Evolutionary conservation across 2,113 vertebrate species (phyloP), one percentile per base, ranked within the genome.

Genomic region (Cavia porcellus): DNA sequence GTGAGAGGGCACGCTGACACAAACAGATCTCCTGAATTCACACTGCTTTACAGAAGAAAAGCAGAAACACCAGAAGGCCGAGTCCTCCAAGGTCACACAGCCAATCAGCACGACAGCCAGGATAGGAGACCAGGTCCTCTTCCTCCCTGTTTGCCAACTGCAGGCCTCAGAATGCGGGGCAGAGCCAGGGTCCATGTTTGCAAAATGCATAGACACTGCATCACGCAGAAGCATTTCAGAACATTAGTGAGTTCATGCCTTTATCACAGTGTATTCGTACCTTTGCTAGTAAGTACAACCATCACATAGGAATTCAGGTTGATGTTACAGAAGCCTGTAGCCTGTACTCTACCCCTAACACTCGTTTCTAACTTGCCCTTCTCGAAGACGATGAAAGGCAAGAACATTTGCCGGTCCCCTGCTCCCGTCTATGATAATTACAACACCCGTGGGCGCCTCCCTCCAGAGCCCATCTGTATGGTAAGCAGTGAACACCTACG

Each of bases 341-440:
- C 10, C 11, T 50, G 5, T 0, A 0, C 7, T 3, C 0, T 0
- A 0, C 17, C 13, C 3, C 70, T 25, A 38, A 57, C 1, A 11
- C 47, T 35, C 12, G 15, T 32, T 70, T n/a, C 59, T 50, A 52
- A 45, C 24, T 64, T 59, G 24, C 15, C 6, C 14, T 45, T 91
- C 57, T 61, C 61, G 12, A 62, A 87, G 28, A 84, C 62, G 79
- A 15, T 38, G 28, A 87, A 20, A 85, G 45, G 5, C 38, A 93
- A 61, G 42, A 81, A 77, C 14, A 62, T 89, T 70, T 5, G 0
- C 66, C 50, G 42, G 59, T 64, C 19, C 17, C 47, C 80, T 68
- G 13, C 7, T 95, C 47, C 68, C 42, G 50, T 19, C 24, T 72
- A 70, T 68, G 62, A 59, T 25, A 81, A 93, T 80, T 93, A 96